Evolutionary conservation across 2,113 vertebrate species (phyloP).

Genomic region (Micronycteris hirsuta): DNA sequence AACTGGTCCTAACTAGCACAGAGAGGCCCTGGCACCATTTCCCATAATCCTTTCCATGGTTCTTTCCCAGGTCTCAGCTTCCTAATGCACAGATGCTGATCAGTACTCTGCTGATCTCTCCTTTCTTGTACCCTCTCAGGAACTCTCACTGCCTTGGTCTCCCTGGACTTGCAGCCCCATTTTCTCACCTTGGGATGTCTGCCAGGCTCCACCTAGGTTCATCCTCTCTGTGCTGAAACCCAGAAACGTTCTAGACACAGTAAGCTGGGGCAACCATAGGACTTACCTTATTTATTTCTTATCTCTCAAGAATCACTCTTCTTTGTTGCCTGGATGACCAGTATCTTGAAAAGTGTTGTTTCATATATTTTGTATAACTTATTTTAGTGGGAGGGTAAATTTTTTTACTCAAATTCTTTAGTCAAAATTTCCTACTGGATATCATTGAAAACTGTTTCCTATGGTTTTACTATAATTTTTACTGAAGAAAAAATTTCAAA

Average conservation of each 20-base stretch:
- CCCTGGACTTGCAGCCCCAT: background rate
- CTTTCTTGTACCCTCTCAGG: background rate
- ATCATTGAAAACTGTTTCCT: background rate
- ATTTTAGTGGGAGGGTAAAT: background rate
- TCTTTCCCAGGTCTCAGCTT: background rate
- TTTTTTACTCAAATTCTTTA: background rate
- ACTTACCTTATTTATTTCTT: background rate
- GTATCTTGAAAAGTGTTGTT: background rate
- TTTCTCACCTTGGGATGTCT: background rate
- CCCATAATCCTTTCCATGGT: background rate
- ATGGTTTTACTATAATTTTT: background rate
- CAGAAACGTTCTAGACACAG: background rate
- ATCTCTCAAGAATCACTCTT: background rate
- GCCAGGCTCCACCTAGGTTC: background rate
- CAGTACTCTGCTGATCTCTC: background rate
- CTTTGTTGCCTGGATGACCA: background rate
- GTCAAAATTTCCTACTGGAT: background rate
- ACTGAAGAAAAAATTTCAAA: background rate
- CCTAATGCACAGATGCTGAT: background rate
- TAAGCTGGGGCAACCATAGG: background rate
- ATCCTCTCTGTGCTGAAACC: background rate
- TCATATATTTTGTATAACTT: background rate
- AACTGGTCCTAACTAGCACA: background rate
- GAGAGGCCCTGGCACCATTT: background rate
- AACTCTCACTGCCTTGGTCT: background rate